Evolutionary conservation across 2,888 invertebrate genomes (phyloP).

Genomic region (Synergus itoensis): DNA sequence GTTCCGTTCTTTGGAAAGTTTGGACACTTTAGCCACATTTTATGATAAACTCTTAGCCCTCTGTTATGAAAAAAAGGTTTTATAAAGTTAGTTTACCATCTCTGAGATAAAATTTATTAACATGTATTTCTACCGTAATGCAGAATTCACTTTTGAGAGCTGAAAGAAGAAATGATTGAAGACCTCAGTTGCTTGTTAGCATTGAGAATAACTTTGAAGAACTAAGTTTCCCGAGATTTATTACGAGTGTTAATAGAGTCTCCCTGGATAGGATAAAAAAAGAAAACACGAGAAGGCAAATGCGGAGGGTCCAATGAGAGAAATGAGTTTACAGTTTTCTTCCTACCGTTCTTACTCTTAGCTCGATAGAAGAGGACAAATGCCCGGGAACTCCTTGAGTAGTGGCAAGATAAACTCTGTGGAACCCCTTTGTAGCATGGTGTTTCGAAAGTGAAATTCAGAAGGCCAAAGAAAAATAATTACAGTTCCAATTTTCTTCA

Average conservation of each 20-base stretch:
- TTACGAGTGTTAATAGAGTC: slow-evolving; percentile 10
- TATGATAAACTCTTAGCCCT: not conserved
- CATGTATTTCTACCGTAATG: not conserved
- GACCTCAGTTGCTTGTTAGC: slow-evolving; percentile 1
- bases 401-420: slow-evolving; percentile 57
- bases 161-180: slow-evolving; percentile 10
- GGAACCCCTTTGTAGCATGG: slow-evolving; percentile 53
- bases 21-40: too few species aligned
- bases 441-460: slow-evolving; percentile 58
- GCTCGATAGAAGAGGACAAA: not conserved
- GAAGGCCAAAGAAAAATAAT: slow-evolving; percentile 64
- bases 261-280: slow-evolving; percentile 5
- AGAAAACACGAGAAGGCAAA: not conserved
- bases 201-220: not conserved
- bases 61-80: not conserved
- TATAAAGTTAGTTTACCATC: not conserved
- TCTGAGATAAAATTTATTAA: not conserved
- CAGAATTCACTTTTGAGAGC: not conserved
- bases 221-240: slow-evolving; percentile 31
- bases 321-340: slow-evolving; percentile 40
- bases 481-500: slow-evolving; percentile 63
- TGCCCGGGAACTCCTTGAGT: slow-evolving; percentile 10
- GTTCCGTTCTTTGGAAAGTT: too few species aligned
- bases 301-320: slow-evolving; percentile 4
- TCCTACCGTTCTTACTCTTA: not conserved